Conservation (phyloP, 2,888 invertebrate genomes). For the Eremobia ochroleuca region DNA sequence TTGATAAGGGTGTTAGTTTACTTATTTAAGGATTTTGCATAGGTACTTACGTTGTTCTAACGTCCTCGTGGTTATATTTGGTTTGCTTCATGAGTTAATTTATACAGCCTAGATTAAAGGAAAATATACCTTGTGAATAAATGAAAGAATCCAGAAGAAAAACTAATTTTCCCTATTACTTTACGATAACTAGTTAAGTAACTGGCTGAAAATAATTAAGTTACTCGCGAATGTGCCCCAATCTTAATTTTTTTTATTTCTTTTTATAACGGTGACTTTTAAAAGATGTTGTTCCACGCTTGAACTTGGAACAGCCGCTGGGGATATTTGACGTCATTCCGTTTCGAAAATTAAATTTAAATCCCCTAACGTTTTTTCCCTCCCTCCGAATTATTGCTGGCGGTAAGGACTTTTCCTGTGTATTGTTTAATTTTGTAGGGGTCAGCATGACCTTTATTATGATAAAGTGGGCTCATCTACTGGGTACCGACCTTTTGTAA, state of each 20-base stretch:
- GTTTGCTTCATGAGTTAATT: not conserved
- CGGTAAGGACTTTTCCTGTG: slow-evolving; percentile 82
- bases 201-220: slow-evolving; percentile 50
- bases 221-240: slow-evolving; percentile 45
- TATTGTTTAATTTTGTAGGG: slow-evolving; percentile 83
- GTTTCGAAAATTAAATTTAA: slow-evolving; percentile 90
- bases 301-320: slow-evolving; percentile 84
- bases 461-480: slow-evolving; percentile 60
- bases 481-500: slow-evolving; percentile 51
- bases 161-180: slow-evolving; percentile 17
- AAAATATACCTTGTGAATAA: not conserved
- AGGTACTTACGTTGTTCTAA: not conserved
- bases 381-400: slow-evolving; percentile 87
- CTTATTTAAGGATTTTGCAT: not conserved
- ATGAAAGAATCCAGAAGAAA: not conserved
- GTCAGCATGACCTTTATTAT: slow-evolving; percentile 74
- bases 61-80: not conserved
- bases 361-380: slow-evolving; percentile 88
- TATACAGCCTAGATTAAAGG: not conserved
- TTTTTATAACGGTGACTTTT: slow-evolving; percentile 75
- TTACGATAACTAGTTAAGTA: slow-evolving; percentile 6
- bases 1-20: no score
- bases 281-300: slow-evolving; percentile 79
- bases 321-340: slow-evolving; percentile 88
- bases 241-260: slow-evolving; percentile 75